Base-by-base conservation (phyloP, 2,797 vertebrate genomes). In the Spea hammondii region DNA sequence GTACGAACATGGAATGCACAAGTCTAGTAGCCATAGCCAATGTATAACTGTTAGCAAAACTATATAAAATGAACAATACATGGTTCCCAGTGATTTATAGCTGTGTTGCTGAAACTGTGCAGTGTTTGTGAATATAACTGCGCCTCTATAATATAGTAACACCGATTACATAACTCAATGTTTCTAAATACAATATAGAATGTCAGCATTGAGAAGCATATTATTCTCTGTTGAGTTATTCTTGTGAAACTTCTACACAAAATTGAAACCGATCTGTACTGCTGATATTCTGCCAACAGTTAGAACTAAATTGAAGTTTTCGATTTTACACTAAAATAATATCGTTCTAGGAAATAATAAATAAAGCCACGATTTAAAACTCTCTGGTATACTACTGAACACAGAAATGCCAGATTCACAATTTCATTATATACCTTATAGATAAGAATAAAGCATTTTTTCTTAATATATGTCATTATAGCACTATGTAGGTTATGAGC, bases 321-420 rank as follows among this genome's bases (percentile, higher is more conserved):
- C 70, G 78, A 85, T 86, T 87, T 83, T 87, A 83, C 86, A 76
- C 70, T 82, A 64, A 85, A 65, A 80, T 74, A 76, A 79, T 80
- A 79, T 82, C 85, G 77, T 86, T 85, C 64, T 72, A 84, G 60
- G 83, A 59, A 68, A 82, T 84, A 85, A 74, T 65, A 80, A 48
- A 66, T 84, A 85, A 85, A 78, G 84, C 65, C 77, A 84, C 82
- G 77, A 85, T 78, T 67, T 65, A 80, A 72, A 17, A 32, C 55
- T 11, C 65, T 55, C 47, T 11, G 72, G 48, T 74, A 55, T 11
- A 50, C 13, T 79, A 46, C 65, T 64, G 54, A 47, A 74, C 65
- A 3, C 4, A 14, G 49, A 73, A 70, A 79, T 65, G 60, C 78
- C 81, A 82, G 57, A 57, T 70, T 54, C 45, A 77, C 11, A 32